phyloP scores from a whole-genome alignment of 2,113 vertebrate species.

The Apodemus sylvaticus region DNA sequence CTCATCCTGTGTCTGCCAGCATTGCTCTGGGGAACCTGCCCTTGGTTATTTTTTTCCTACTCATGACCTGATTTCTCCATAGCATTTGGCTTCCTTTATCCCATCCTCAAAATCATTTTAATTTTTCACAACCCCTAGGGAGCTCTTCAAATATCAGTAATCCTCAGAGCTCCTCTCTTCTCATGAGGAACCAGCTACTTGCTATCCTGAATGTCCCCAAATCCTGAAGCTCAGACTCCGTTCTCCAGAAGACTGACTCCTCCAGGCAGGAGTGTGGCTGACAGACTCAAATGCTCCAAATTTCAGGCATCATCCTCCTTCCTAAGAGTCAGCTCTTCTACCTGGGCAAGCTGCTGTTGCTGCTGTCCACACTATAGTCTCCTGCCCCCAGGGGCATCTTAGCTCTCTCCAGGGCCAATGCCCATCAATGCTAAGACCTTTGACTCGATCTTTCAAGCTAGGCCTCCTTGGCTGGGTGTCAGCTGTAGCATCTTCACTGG shows the following conservation, averaged over 20 bases:
- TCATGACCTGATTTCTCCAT: background rate
- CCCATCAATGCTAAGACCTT: background rate
- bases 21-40: background rate
- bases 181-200: background rate
- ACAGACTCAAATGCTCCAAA: background rate
- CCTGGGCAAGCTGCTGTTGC: background rate
- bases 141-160: background rate
- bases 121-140: background rate
- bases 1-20: background rate
- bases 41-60: background rate
- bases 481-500: background rate
- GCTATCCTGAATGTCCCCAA: background rate
- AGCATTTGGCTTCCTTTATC: background rate
- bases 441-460: background rate
- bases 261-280: background rate
- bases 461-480: background rate
- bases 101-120: background rate
- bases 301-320: background rate
- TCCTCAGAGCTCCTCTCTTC: background rate
- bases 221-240: background rate
- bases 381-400: background rate
- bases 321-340: background rate
- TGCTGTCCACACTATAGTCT: background rate
- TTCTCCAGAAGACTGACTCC: background rate
- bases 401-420: background rate